phyloP scores from a whole-genome alignment of 2,797 vertebrate genomes.

The Diplodus sargus region DNA sequence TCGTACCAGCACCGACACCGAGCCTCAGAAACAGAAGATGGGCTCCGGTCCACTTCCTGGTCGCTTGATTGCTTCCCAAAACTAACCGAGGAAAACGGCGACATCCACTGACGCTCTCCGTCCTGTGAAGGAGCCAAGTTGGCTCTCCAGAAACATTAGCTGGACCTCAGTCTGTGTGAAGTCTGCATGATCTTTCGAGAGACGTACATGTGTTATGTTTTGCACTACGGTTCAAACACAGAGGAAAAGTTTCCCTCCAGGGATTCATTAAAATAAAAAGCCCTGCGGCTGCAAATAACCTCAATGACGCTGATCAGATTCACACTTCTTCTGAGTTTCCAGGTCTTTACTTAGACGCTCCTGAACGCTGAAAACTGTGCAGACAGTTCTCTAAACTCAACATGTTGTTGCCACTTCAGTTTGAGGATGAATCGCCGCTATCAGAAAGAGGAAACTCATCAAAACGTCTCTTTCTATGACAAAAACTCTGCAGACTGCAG shows the following conservation, averaged over 20 bases:
- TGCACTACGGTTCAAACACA: not conserved
- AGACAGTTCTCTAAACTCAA: not conserved
- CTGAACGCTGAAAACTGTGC: not conserved
- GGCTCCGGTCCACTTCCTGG: slow-evolving; percentile 32
- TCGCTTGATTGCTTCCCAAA: slow-evolving; percentile 28
- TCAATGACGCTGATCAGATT: not conserved
- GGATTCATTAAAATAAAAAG: not conserved
- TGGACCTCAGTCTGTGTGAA: not conserved
- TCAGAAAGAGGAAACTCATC: no score
- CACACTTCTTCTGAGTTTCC: not conserved
- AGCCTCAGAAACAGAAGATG: slow-evolving; percentile 27
- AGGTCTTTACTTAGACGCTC: not conserved
- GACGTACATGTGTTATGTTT: not conserved
- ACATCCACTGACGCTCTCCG: not conserved
- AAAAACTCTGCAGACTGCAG: no score
- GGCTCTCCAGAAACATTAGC: not conserved
- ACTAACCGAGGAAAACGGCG: not conserved
- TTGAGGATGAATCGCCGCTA: not conserved
- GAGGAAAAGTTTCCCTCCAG: not conserved
- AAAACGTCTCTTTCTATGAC: no score
- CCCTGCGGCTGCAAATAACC: not conserved
- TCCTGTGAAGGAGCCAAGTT: not conserved
- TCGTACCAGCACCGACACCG: slow-evolving; percentile 17
- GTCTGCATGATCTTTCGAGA: not conserved
- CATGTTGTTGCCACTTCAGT: no score